Base-by-base conservation (phyloP, 1,140 invertebrate species). In the Pseudomyrmex flavicornis region DNA sequence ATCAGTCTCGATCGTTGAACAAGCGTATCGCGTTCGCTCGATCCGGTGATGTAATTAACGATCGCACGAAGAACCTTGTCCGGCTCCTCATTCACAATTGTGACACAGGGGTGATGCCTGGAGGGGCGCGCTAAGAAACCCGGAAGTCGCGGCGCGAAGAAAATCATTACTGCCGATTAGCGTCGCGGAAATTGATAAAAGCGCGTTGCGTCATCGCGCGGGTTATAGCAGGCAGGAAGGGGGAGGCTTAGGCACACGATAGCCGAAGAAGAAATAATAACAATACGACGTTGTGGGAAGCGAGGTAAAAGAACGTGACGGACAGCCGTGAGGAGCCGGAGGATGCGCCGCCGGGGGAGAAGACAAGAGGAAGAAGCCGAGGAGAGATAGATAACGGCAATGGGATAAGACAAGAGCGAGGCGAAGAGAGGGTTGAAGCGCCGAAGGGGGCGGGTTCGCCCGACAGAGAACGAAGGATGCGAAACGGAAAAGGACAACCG, bases 171-270 rank as follows among this genome's bases (percentile, higher is more conserved):
- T 86, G 77, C 79, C 87, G 83, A 88, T 88, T 88, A 88, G 79
- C 59, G 66, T 80, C 76, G 87, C 84, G 86, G 87, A 88, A 88
- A 88, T 88, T 88, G 87, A 88, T 88, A 88, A 88, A 35, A 88
- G 65, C 72, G 82, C 66, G 54, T 80, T 80, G 66, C 66, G 50
- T 80, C 54, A 72, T 72, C 54, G 76, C 48, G 46, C 5, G 35
- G 35, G 35, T 35, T 35, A 35, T 35, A 35, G 35, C 35, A 5
- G 4, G 35, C 69, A n/a, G 59, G 26, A 17, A 26, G 9, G 17
- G 17, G 66, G 10, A 66, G 62, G 52, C 35, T 35, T 35, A 35
- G 35, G 35, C 35, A 35, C 35, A 52, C 50, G 66, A 63, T 54
- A 44, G 22, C 26, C 59, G 20, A 17, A 59, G 20, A 17, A 59